Conservation (phyloP, 2,888 invertebrate species). For the Drosophila niveifrons region DNA sequence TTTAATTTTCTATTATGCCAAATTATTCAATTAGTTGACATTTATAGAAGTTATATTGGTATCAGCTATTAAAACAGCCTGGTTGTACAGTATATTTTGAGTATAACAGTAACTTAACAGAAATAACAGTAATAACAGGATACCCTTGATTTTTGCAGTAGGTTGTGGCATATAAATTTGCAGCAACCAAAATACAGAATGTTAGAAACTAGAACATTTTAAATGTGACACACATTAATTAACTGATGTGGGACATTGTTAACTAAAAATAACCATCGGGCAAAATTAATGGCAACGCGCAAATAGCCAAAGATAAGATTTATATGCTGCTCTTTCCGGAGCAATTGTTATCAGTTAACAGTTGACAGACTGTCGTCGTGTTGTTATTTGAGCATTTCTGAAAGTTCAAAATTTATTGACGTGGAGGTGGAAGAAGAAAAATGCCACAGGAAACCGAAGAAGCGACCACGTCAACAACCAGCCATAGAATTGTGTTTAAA, state of each 20-base stretch:
- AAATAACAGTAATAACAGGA: not conserved
- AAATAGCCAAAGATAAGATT: conserved; percentile 12
- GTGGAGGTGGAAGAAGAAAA: conserved; percentile 41
- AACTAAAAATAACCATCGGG: conserved; percentile 13
- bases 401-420: conserved; percentile 45
- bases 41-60: not conserved
- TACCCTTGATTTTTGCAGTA: not conserved
- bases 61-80: not conserved
- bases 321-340: conserved; percentile 3
- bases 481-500: conserved; percentile 38
- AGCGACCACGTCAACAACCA: conserved; percentile 43
- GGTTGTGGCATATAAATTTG: not conserved
- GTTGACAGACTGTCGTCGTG: conserved; percentile 6
- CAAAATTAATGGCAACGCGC: conserved; percentile 1
- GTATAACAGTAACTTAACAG: conserved; percentile 24
- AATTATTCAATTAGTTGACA: not conserved
- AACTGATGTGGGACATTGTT: conserved; percentile 4
- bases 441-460: conserved; percentile 35
- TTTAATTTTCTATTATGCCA: not conserved
- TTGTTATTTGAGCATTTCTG: conserved; percentile 22
- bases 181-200: not conserved
- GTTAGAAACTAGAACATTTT: not conserved
- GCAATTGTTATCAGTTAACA: conserved; percentile 14
- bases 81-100: conserved; percentile 9
- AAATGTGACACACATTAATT: conserved; percentile 1